These are phyloP conservation scores for Heliconius aoede DNA, from an alignment of 2,888 invertebrate species.

Conservation along the genomic window DNA sequence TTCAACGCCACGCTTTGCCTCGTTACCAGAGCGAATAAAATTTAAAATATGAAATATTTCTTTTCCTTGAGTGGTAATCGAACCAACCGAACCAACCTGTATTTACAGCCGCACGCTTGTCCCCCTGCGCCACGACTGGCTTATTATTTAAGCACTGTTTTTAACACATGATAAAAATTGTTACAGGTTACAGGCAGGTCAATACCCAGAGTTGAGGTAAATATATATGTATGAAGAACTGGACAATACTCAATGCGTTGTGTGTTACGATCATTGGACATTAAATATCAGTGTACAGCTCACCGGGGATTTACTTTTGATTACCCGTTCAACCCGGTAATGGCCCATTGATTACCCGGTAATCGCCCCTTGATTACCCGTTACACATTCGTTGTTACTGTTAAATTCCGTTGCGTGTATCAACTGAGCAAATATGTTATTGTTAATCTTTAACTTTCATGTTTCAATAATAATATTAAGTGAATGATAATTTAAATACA, in stretches of 20 bases:
- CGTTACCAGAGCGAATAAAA: no score
- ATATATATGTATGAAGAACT: slow-evolving; percentile 50
- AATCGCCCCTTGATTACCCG: not conserved
- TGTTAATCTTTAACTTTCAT: slow-evolving; percentile 24
- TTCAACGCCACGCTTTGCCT: no score
- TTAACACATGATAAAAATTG: slow-evolving; percentile 7
- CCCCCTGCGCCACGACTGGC: not conserved
- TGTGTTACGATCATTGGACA: slow-evolving; percentile 50
- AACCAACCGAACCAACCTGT: not conserved
- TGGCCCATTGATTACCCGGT: not conserved
- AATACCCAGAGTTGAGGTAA: slow-evolving; percentile 62
- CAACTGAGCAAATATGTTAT: slow-evolving; percentile 8
- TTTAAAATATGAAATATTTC: no score
- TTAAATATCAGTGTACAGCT: slow-evolving; percentile 11
- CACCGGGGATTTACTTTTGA: not conserved
- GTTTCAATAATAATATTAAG: slow-evolving; percentile 1
- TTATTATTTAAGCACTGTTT: not conserved
- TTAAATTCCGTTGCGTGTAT: slow-evolving; percentile 13
- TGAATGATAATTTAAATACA: not conserved
- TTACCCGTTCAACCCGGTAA: not conserved
- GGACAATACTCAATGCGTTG: slow-evolving; percentile 75
- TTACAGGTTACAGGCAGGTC: slow-evolving; percentile 60
- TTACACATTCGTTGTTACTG: slow-evolving; percentile 11
- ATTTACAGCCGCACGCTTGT: not conserved
- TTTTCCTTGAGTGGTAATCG: not conserved